Percentiles rank a stretch among this genome's conserved stretches.
Evolutionary conservation across 2,797 vertebrate genomes (phyloP).

Genomic region (Sebastolobus alascanus): DNA sequence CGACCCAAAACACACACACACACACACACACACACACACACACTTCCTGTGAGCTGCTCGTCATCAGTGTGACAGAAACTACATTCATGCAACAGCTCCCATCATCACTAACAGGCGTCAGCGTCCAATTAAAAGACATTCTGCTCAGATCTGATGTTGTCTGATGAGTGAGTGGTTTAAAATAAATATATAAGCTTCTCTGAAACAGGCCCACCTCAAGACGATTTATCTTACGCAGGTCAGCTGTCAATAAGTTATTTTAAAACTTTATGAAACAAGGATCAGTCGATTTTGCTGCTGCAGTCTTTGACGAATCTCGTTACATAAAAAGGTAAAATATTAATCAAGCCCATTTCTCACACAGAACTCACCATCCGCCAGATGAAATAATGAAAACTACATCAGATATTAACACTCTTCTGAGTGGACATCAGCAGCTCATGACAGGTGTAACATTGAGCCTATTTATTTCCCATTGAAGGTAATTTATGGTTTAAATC

Average conservation of each 20-base stretch:
- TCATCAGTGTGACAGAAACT: constrained; percentile 25
- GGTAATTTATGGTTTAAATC: not conserved
- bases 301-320: not conserved
- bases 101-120: not conserved
- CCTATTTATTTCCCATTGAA: not conserved
- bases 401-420: not conserved
- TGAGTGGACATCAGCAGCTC: too few species aligned
- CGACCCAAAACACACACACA: not conserved
- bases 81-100: not conserved
- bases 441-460: not conserved
- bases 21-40: constrained; percentile 29
- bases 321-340: not conserved
- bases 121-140: not conserved
- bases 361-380: not conserved
- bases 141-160: not conserved
- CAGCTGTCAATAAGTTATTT: not conserved
- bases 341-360: not conserved
- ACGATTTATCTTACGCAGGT: not conserved
- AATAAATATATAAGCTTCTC: too few species aligned
- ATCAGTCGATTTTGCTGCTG: too few species aligned
- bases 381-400: not conserved
- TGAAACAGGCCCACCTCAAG: not conserved
- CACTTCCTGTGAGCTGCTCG: constrained; percentile 24
- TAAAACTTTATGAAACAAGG: constrained; percentile 4
- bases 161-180: not conserved